phyloP scores from a whole-genome alignment of 2,888 invertebrate species.

The Monochamus alternatus region DNA sequence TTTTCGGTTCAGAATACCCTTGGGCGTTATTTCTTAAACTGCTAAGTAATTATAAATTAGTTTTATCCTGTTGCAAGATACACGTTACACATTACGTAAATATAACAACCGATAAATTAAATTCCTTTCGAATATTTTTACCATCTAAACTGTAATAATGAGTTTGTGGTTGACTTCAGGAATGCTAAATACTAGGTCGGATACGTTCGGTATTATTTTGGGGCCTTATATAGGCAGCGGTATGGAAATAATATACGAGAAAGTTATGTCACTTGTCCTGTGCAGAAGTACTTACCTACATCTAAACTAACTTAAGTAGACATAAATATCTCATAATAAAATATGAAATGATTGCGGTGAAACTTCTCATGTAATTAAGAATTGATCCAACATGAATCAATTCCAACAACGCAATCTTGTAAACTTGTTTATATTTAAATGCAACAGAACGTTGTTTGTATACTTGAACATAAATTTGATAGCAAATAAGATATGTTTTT shows the following conservation, averaged over 20 bases:
- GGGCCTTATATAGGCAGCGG: slow-evolving; percentile 1
- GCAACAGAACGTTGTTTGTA: no score
- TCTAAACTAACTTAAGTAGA: neutral
- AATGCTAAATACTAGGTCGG: neutral
- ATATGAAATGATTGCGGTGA: no score
- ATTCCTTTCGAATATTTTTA: slow-evolving; percentile 17
- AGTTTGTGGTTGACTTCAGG: slow-evolving; percentile 5
- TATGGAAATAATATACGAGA: neutral
- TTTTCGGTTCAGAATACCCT: slow-evolving; percentile 6
- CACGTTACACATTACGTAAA: neutral
- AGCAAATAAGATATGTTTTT: no score
- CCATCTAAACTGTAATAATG: slow-evolving; percentile 14
- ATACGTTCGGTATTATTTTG: neutral
- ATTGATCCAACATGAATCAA: no score
- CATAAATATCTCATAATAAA: neutral
- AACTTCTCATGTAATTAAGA: no score
- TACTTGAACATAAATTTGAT: no score
- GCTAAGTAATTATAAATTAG: neutral
- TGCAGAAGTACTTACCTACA: neutral
- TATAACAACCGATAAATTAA: slow-evolving; percentile 15
- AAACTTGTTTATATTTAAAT: no score
- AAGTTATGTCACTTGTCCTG: neutral
- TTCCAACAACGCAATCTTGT: no score
- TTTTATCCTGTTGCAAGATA: neutral
- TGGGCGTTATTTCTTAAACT: slow-evolving; percentile 4